Evolutionary conservation across 1,140 invertebrate genomes (phyloP), one percentile per base, ranked within the genome.

Genomic region (Drosophila jambulina): DNA sequence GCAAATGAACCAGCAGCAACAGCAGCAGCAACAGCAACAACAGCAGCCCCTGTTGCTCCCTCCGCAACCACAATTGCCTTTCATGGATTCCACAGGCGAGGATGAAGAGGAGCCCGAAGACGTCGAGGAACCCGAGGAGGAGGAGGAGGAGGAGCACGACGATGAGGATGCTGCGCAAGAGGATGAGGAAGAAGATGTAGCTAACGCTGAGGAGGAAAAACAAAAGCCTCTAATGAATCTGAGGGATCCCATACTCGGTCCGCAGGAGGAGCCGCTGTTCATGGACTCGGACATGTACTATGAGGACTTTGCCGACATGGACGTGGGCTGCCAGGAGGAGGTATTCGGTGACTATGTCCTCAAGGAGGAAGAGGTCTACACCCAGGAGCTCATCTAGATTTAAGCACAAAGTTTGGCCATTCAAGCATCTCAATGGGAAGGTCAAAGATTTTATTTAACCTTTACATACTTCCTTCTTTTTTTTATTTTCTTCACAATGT

Each of bases 301-400:
- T 46, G 75, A 69, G 27, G 85, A 90, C 32, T 84, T 88, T 42
- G 79, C 65, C 25, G 86, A 91, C 61, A 91, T 91, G 86, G 86
- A 91, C 40, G 82, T 91, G 36, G 84, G 82, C 46, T 91, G 80
- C 56, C 82, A 91, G 56, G 86, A 90, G 64, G 87, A 91, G 38
- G 87, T 91, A n/a, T 88, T 82, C 21, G 84, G 72, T 5, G 84
- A 88, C 51, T 87, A 63, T 54, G 63, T 63, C 42, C 74, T 78
- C 17, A 91, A 80, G 54, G 91, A 92, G 38, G 91, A 92, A 53
- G 91, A 92, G 65, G 83, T 92, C 34, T 91, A 82, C 57, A 88
- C 81, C 9, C 76, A 87, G 40, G 58, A 70, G 49, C 49, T 77
- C 23, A 48, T 70, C 43, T 88, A 88, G 56, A 61, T 27, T 23